These are phyloP conservation scores for Epinephelus moara DNA, from an alignment of 2,113 vertebrate species.

Conservation along the genomic window DNA sequence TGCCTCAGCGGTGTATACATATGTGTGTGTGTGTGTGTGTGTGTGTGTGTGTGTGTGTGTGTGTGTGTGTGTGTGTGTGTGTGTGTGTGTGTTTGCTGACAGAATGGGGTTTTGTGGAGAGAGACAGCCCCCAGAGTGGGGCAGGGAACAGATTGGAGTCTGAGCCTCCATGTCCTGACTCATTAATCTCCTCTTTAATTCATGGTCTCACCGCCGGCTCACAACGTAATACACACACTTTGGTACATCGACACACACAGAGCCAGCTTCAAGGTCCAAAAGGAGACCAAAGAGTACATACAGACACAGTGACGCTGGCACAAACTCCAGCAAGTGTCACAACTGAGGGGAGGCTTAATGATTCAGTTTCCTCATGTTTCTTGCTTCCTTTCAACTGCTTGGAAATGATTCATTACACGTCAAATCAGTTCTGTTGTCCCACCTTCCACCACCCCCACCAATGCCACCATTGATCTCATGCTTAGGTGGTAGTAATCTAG, in stretches of 20 bases:
- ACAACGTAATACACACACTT: constrained; percentile 24
- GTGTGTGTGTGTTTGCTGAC: constrained; percentile 59
- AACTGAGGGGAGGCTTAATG: constrained; percentile 43
- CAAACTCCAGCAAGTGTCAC: constrained; percentile 23
- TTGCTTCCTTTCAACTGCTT: constrained; percentile 16
- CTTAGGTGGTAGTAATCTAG: neutral
- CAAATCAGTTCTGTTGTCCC: neutral
- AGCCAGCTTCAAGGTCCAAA: constrained; percentile 42
- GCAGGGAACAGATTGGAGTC: constrained; percentile 82
- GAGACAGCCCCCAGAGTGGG: constrained; percentile 67
- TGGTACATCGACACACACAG: neutral
- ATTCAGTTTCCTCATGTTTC: constrained; percentile 57
- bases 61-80: constrained; percentile 15
- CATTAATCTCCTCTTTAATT: constrained; percentile 86
- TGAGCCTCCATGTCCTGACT: constrained; percentile 81
- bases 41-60: constrained; percentile 21
- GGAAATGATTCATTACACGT: constrained; percentile 42
- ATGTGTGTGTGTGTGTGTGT: constrained; percentile 19
- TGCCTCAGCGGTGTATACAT: constrained; percentile 9
- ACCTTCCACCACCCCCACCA: neutral
- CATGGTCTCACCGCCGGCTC: constrained; percentile 72
- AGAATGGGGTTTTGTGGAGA: constrained; percentile 76
- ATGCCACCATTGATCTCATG: neutral
- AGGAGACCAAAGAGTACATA: neutral
- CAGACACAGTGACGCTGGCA: constrained; percentile 36